Evolutionary conservation across 2,113 vertebrate genomes (phyloP), one percentile per base, ranked within the genome.

Genomic region (Miniopterus natalensis): DNA sequence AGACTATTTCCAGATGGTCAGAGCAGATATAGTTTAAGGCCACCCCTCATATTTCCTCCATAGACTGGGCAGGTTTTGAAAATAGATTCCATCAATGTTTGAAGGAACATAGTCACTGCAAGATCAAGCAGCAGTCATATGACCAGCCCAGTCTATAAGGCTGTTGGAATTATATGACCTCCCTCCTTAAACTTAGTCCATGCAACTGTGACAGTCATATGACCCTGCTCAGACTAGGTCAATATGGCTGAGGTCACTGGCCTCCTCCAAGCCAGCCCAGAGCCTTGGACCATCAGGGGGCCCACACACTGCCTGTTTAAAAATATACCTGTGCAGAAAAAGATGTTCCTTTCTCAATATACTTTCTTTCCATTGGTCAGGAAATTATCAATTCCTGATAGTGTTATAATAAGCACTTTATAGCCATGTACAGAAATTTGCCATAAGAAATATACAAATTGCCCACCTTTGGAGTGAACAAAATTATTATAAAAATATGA

Each of bases 401-500:
- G 23, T 31, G 40, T 88, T 63, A 25, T 59, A 93, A n/a, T 40
- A 91, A 88, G 55, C 6, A 29, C 78, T 85, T 77, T 15, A 49
- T 1, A 68, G 73, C 53, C 59, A 53, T 31, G 71, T 95, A 47
- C 63, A 88, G 94, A 94, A 75, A 55, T 73, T n/a, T 21, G 42
- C 61, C 61, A 10, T 12, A 84, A 88, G 77, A 84, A 85, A 73
- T 29, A 21, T 3, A 70, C 27, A 75, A 74, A 70, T 8, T 17
- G 23, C 63, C 17, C 6, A 61, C 47, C 3, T 42, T 42, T 31
- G 29, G 71, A 71, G 42, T 47, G 36, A 49, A 66, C 25, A 31
- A 78, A 84, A 87, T 89, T 25, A 40, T 45, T 79, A n/a, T 29
- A 23, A 90, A 94, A 88, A 77, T 11, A 88, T n/a, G 23, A 70